A percentile compares a stretch with the other conserved stretches of the same genome.
These are phyloP conservation scores for Aepyceros melampus DNA, from an alignment of 2,113 vertebrate species.

Conservation along the genomic window DNA sequence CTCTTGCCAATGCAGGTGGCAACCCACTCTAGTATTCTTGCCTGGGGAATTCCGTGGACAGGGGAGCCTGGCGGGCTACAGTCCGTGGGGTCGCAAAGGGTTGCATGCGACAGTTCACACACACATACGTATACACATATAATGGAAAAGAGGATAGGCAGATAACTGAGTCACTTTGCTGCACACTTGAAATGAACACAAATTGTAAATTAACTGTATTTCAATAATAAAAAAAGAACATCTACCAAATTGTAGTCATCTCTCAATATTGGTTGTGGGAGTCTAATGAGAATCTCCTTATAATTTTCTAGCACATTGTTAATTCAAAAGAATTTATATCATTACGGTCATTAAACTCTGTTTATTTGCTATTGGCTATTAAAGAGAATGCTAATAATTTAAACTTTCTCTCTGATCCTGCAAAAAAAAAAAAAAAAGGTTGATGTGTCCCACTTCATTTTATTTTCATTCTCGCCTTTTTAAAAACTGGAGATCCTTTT, in stretches of 20 bases:
- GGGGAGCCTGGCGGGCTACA: neutral
- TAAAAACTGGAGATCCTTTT: neutral
- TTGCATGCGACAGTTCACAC: neutral
- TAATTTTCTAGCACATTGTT: slow-evolving; percentile 31
- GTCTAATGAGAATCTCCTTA: neutral
- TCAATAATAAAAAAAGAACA: neutral
- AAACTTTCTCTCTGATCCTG: neutral
- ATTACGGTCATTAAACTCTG: neutral
- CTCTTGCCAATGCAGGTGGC: neutral
- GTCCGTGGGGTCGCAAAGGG: neutral
- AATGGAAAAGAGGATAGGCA: neutral
- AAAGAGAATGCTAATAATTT: slow-evolving; percentile 7
- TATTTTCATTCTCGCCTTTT: neutral
- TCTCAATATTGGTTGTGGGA: neutral
- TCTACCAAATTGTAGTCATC: neutral
- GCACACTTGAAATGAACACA: neutral
- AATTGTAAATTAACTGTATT: neutral
- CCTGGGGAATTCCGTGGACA: neutral
- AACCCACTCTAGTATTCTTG: neutral
- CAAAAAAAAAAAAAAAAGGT: neutral
- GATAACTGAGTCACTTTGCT: neutral
- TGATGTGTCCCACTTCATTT: neutral
- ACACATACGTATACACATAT: neutral
- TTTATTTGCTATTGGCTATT: slow-evolving; percentile 19
- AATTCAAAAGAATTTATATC: slow-evolving; percentile 13